Conservation (phyloP, 1,140 invertebrate species). For the Drosophila oshimai region DNA sequence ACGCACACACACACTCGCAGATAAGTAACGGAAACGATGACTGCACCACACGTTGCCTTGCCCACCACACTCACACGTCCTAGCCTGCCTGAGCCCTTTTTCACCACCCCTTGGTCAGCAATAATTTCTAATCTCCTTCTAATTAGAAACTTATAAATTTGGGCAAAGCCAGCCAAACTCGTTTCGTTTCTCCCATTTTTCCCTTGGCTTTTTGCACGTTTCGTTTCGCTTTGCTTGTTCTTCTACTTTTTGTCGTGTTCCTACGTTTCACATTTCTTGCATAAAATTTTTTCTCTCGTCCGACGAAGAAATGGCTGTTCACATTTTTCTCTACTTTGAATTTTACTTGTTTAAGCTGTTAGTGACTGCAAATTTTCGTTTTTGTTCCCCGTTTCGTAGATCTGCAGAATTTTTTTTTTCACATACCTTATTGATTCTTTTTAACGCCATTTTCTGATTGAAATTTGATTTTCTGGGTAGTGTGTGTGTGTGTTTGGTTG, state of each 20-base stretch:
- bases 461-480: conserved; percentile 82
- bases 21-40: conserved; percentile 65
- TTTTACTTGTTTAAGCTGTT: too few relatives aligned
- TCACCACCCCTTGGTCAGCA: not conserved
- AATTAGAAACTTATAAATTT: conserved; percentile 56
- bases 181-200: conserved; percentile 67
- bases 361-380: conserved; percentile 29
- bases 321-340: conserved; percentile 21
- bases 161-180: conserved; percentile 40
- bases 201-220: conserved; percentile 71
- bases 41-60: conserved; percentile 56
- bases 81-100: conserved; percentile 29
- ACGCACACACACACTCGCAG: conserved; percentile 1
- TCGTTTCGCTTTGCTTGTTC: conserved; percentile 69
- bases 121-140: conserved; percentile 23
- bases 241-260: conserved; percentile 62
- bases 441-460: conserved; percentile 92
- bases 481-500: conserved; percentile 67
- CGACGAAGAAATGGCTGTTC: conserved; percentile 25
- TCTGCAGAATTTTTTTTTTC: conserved; percentile 58
- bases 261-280: conserved; percentile 82
- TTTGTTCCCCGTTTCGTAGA: conserved; percentile 16
- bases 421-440: conserved; percentile 97
- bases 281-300: conserved; percentile 81
- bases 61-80: conserved; percentile 36